These are phyloP conservation scores for Drosophila suboccidentalis DNA, from an alignment of 2,888 invertebrate genomes.

Conservation along the genomic window DNA sequence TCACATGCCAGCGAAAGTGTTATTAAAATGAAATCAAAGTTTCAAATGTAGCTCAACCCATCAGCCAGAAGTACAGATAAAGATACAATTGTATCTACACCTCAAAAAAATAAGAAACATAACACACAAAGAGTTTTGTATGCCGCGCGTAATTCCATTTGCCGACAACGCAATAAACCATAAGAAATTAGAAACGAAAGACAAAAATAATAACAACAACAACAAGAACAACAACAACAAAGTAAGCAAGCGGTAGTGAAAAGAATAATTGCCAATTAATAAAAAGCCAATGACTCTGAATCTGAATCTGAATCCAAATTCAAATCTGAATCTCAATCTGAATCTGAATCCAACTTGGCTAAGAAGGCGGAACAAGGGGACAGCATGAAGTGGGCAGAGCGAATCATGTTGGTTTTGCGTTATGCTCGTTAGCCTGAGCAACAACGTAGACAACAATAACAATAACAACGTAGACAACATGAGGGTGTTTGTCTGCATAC, in stretches of 20 bases:
- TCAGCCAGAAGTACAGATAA: conserved; percentile 1
- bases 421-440: conserved; percentile 53
- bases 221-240: conserved; percentile 10
- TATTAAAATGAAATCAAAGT: conserved; percentile 70
- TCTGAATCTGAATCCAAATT: conserved; percentile 26
- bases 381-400: conserved; percentile 58
- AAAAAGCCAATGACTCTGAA: conserved; percentile 62
- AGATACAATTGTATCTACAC: conserved; percentile 2
- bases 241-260: conserved; percentile 37
- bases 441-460: conserved; percentile 12
- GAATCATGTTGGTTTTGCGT: conserved; percentile 62
- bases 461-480: conserved; percentile 42
- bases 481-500: conserved; percentile 72
- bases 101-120: background rate
- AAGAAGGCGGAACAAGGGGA: background rate
- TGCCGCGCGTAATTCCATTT: conserved; percentile 29
- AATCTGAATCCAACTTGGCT: conserved; percentile 14
- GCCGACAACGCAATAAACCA: conserved; percentile 50
- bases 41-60: conserved; percentile 8
- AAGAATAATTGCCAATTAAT: conserved; percentile 77
- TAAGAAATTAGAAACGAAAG: conserved; percentile 52
- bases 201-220: conserved; percentile 15
- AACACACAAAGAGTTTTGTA: conserved; percentile 29
- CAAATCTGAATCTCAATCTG: conserved; percentile 43
- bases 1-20: conserved; percentile 70